Evolutionary conservation across 2,113 vertebrate species (phyloP), one percentile per base, ranked within the genome.

Genomic region (Chamaetylas fuelleborni): DNA sequence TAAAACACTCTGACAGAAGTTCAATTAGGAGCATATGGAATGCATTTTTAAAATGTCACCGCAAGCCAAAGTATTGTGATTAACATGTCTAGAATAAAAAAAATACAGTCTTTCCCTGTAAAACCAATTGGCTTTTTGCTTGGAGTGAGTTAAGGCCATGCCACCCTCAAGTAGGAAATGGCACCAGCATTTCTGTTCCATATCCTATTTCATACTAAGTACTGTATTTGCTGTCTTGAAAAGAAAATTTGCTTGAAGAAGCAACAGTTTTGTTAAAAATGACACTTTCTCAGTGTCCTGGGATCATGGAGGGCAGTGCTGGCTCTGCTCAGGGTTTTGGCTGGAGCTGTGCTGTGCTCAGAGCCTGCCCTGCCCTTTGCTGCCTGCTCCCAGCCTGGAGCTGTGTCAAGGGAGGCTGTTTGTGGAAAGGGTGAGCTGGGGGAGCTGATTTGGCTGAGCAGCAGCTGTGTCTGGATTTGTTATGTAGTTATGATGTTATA

Each of bases 401-500:
- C 62, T 58, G 45, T 13, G 60, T 4, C 81, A 58, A 58, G 53
- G 31, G 24, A 48, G 16, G 29, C 43, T 74, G 3, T 36, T 29
- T 60, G 54, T 36, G 6, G 36, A 23, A 3, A 20, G 70, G 12
- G 16, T 43, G 42, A 36, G 3, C 67, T 4, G 77, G 29, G 51
- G 69, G 33, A 64, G 58, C 48, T 36, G 43, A 2, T 69, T 2
- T 42, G 43, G 12, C 60, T 60, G 34, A 38, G 31, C 28, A 50
- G 42, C 31, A 53, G 11, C 66, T 29, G 12, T 28, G 87, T 18
- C 36, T 81, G 60, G 28, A 5, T 2, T 36, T 20, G 3, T 25
- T 34, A 12, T 3, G 16, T 3, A 1, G 29, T 40, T 54, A 28
- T 40, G 45, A 6, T 51, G 2, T 13, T 34, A 0, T 4, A 5